Conservation (phyloP, 1,140 invertebrate species). For the Cydia amplana region DNA sequence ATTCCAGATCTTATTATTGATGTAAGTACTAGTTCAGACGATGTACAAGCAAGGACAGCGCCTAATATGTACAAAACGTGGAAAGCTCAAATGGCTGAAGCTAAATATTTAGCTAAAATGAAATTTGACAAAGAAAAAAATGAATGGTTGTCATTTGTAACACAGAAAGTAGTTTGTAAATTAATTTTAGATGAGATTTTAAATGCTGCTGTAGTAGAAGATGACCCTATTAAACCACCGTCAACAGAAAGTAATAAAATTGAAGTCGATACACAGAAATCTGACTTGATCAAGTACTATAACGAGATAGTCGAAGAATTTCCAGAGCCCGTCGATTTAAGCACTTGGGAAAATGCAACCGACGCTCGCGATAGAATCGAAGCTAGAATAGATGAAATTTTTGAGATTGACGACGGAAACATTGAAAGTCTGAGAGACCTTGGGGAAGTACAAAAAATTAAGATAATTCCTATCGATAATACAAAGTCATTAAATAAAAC, state of each 20-base stretch:
- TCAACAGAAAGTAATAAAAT: conserved; percentile 57
- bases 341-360: conserved; percentile 71
- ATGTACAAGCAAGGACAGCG: conserved; percentile 60
- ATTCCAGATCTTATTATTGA: conserved; percentile 81
- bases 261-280: conserved; percentile 57
- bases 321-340: conserved; percentile 71
- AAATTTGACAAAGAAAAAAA: conserved; percentile 52
- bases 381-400: conserved; percentile 67
- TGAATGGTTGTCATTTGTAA: conserved; percentile 58
- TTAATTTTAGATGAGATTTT: conserved; percentile 61
- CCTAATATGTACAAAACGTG: conserved; percentile 64
- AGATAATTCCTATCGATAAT: conserved; percentile 66
- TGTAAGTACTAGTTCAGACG: conserved; percentile 60
- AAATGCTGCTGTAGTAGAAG: conserved; percentile 37
- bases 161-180: conserved; percentile 56
- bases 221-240: conserved; percentile 39
- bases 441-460: conserved; percentile 70
- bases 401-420: conserved; percentile 67
- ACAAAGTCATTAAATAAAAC: conserved; percentile 61
- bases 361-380: conserved; percentile 72
- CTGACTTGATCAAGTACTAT: conserved; percentile 60
- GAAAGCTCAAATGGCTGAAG: conserved; percentile 61
- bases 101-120: conserved; percentile 49
- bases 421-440: conserved; percentile 63
- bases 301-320: conserved; percentile 58